Conservation (phyloP, 1,140 invertebrate species). For the Ips typographus region DNA sequence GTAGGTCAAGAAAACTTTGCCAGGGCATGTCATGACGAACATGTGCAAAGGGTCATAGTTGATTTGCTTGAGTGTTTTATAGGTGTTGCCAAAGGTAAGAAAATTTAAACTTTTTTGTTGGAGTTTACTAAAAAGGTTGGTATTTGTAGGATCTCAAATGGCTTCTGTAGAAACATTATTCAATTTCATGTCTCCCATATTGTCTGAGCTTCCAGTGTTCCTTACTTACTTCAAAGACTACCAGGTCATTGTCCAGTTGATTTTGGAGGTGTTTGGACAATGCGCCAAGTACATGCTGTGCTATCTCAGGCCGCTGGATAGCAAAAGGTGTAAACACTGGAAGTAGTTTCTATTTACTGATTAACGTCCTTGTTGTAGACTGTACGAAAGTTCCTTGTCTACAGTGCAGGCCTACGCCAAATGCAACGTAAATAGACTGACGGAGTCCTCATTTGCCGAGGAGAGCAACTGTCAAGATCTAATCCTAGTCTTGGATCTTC, state of each 20-base stretch:
- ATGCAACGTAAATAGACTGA: conserved; percentile 59
- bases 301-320: conserved; percentile 63
- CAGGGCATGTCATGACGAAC: conserved; percentile 60
- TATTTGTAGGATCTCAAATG: conserved; percentile 55
- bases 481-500: conserved; percentile 67
- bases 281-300: conserved; percentile 69
- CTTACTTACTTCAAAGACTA: conserved; percentile 80
- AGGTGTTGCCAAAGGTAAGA: conserved; percentile 57
- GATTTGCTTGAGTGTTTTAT: conserved; percentile 68
- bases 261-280: conserved; percentile 75
- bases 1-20: conserved; percentile 60
- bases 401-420: conserved; percentile 73
- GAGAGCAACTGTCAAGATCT: conserved; percentile 74
- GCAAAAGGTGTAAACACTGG: conserved; percentile 46
- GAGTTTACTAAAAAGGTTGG: neutral
- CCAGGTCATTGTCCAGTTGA: conserved; percentile 74
- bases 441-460: conserved; percentile 60
- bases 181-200: conserved; percentile 62
- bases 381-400: conserved; percentile 66
- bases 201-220: conserved; percentile 67
- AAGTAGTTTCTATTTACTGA: neutral
- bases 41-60: conserved; percentile 62
- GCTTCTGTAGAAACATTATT: conserved; percentile 64
- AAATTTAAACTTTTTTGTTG: neutral
- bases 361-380: conserved; percentile 24